These are phyloP conservation scores for Chrysaora quinquecirrha DNA, from an alignment of 30 jellyfish, hydroid and myxozoan species.

Conservation along the genomic window DNA sequence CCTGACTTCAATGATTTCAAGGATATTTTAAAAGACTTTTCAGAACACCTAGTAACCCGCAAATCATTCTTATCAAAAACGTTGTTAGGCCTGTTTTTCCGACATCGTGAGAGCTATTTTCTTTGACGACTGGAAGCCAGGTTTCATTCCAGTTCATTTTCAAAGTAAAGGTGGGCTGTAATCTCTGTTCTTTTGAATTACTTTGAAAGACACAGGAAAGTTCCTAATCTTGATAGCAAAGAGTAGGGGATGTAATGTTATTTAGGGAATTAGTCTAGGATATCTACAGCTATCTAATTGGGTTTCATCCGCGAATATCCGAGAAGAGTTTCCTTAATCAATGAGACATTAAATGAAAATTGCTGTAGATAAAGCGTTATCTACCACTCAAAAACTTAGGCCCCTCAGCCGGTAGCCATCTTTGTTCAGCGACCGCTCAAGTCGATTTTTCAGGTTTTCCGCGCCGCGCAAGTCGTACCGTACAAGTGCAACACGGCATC, in stretches of 20 bases:
- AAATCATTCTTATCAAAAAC: too few species aligned
- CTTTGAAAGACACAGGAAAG: slow-evolving; percentile 53
- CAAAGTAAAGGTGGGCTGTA: slow-evolving; percentile 28
- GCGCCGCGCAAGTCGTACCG: too few species aligned
- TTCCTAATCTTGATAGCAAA: slow-evolving; percentile 39
- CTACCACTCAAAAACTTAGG: background rate
- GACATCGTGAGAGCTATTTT: background rate
- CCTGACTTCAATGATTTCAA: too few species aligned
- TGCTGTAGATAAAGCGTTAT: slow-evolving; percentile 45
- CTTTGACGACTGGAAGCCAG: slow-evolving; percentile 10
- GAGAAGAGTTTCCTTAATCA: slow-evolving; percentile 52
- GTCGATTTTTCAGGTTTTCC: too few species aligned
- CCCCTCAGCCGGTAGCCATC: too few species aligned
- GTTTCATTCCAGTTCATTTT: background rate
- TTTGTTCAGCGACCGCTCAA: too few species aligned
- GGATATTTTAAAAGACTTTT: too few species aligned
- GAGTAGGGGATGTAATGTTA: slow-evolving; percentile 65
- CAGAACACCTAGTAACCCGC: too few species aligned
- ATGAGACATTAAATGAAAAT: slow-evolving; percentile 33
- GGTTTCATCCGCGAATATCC: slow-evolving; percentile 59
- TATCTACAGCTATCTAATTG: slow-evolving; percentile 65
- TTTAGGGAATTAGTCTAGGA: slow-evolving; percentile 49
- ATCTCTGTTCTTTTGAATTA: slow-evolving; percentile 21
- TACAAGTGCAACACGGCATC: too few species aligned
- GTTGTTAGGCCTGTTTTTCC: too few species aligned